Evolutionary conservation across 2,888 invertebrate genomes (phyloP).

Genomic region (Drosophila robusta): DNA sequence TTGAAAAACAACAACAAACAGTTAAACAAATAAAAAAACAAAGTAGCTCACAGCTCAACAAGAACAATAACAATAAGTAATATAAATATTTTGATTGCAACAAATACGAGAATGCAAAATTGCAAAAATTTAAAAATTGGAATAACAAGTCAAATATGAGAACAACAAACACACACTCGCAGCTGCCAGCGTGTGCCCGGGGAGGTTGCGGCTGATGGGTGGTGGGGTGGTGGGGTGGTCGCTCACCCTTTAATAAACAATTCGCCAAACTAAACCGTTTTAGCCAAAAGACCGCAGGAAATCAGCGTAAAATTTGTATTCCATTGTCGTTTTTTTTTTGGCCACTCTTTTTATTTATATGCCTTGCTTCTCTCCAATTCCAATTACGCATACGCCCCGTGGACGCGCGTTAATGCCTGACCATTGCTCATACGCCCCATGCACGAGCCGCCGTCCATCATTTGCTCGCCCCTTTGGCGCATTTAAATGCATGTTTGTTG

Average conservation of each 20-base stretch:
- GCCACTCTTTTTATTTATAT: conserved; percentile 5
- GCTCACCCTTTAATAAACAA: conserved; percentile 31
- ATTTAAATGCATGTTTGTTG: conserved; percentile 39
- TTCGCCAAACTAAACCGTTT: conserved; percentile 60
- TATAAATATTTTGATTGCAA: conserved; percentile 61
- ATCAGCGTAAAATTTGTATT: conserved; percentile 61
- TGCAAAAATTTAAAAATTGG: conserved; percentile 31
- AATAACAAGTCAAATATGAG: conserved; percentile 45
- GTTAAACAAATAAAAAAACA: conserved; percentile 47
- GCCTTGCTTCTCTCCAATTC: conserved; percentile 10
- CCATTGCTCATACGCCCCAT: conserved; percentile 72
- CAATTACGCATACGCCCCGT: conserved; percentile 57
- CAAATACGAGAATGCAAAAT: conserved; percentile 51
- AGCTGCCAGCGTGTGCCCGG: neutral
- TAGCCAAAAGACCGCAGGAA: conserved; percentile 66
- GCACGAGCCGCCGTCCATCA: conserved; percentile 58
- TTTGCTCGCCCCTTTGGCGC: conserved; percentile 39
- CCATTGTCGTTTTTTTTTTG: conserved; percentile 15
- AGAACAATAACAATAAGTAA: conserved; percentile 60
- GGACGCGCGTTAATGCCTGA: conserved; percentile 57
- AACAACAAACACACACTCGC: conserved; percentile 11
- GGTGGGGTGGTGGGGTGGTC: too few species aligned
- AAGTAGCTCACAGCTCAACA: conserved; percentile 30
- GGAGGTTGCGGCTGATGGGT: too few species aligned
- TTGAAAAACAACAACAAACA: conserved; percentile 41